Conservation (phyloP, 2,797 vertebrate genomes). For the Tachyglossus aculeatus region DNA sequence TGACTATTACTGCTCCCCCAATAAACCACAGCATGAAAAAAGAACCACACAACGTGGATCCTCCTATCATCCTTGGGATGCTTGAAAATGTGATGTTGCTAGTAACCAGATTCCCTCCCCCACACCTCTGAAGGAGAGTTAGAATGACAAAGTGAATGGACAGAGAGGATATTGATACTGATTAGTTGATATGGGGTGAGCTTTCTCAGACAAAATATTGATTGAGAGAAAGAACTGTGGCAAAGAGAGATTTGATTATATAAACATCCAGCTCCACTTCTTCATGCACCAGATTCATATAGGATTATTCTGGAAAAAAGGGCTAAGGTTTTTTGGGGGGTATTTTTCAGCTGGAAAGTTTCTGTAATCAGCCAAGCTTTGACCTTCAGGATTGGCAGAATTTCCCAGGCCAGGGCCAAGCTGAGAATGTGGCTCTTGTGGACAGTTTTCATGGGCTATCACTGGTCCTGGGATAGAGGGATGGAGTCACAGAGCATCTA, state of each 20-base stretch:
- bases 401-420: too few relatives aligned
- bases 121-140: neutral
- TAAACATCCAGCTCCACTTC: neutral
- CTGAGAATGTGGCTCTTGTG: too few relatives aligned
- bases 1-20: neutral
- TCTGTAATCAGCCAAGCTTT: neutral
- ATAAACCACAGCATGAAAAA: neutral
- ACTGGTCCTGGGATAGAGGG: too few relatives aligned
- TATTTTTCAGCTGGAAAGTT: neutral
- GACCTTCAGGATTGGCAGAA: too few relatives aligned
- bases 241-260: neutral
- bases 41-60: neutral
- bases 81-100: neutral
- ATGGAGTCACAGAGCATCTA: too few relatives aligned
- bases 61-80: neutral
- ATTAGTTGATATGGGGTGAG: neutral
- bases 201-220: neutral
- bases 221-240: neutral
- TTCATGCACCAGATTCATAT: neutral
- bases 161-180: neutral
- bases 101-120: rapidly evolving
- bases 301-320: neutral
- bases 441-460: too few relatives aligned
- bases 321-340: neutral
- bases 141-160: rapidly evolving